Conservation (phyloP, 1,140 invertebrate genomes). For the Dysdera silvatica region DNA sequence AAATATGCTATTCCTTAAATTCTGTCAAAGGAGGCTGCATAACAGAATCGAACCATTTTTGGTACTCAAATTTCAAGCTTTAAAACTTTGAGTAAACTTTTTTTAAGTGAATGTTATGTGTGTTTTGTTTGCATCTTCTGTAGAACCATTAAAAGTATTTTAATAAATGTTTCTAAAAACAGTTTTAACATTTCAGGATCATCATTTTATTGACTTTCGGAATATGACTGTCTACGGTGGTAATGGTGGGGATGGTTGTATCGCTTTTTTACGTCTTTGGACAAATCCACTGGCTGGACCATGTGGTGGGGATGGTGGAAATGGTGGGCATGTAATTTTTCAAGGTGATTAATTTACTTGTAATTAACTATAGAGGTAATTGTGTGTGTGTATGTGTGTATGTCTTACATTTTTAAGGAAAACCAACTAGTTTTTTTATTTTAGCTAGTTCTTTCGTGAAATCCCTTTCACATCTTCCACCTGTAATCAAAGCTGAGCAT, state of each 20-base stretch:
- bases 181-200: too few species aligned
- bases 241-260: constrained; percentile 81
- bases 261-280: constrained; percentile 72
- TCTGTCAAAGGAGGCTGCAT: too few species aligned
- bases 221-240: constrained; percentile 59
- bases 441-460: constrained; percentile 57
- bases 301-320: constrained; percentile 92
- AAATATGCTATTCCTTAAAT: too few species aligned
- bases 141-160: too few species aligned
- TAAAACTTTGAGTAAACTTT: too few species aligned
- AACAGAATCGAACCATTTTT: too few species aligned
- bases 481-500: constrained; percentile 54
- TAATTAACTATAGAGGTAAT: constrained; percentile 1
- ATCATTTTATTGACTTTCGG: constrained; percentile 49
- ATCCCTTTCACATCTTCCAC: constrained; percentile 61
- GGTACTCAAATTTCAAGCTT: too few species aligned
- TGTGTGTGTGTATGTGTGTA: constrained; percentile 2
- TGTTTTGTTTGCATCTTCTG: too few species aligned
- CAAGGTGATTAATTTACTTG: too few species aligned
- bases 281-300: constrained; percentile 81
- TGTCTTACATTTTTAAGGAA: constrained; percentile 21
- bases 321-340: constrained; percentile 91
- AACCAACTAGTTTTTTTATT: constrained; percentile 20
- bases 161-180: too few species aligned
- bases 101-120: too few species aligned